Conservation (phyloP, 2,113 vertebrate genomes). For the Malurus elegans region DNA sequence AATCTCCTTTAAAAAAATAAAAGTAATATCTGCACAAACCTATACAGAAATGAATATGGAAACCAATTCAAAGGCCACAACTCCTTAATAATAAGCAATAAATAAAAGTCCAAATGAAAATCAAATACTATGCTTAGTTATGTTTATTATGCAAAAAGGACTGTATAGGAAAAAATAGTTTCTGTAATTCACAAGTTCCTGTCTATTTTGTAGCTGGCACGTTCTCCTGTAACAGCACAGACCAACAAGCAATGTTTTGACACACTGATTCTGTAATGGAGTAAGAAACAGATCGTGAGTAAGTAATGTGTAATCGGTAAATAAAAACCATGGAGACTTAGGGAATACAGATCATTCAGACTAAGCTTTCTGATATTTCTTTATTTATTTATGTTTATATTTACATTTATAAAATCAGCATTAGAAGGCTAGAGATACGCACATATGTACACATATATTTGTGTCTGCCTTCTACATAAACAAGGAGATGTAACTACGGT, state of each 20-base stretch:
- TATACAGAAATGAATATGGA: not conserved
- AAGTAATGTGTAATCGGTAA: not conserved
- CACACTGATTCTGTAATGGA: conserved; percentile 22
- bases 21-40: not conserved
- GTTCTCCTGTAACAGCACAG: conserved; percentile 18
- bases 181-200: not conserved
- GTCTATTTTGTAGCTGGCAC: not conserved
- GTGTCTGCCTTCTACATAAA: not conserved
- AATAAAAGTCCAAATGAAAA: conserved; percentile 21
- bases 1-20: not conserved
- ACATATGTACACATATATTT: not conserved
- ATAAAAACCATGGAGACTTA: conserved; percentile 38
- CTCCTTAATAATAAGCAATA: conserved; percentile 17
- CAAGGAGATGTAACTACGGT: not conserved
- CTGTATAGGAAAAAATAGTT: not conserved
- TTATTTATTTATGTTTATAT: not conserved
- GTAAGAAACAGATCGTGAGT: not conserved
- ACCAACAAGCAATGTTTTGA: conserved; percentile 35
- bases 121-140: not conserved
- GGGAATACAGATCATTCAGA: conserved; percentile 29
- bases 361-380: not conserved
- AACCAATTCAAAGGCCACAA: conserved; percentile 10
- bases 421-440: not conserved
- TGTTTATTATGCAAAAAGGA: not conserved
- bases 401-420: not conserved